These are phyloP conservation scores for Pelusios castaneus DNA, from an alignment of 2,113 vertebrate species.

Conservation along the genomic window DNA sequence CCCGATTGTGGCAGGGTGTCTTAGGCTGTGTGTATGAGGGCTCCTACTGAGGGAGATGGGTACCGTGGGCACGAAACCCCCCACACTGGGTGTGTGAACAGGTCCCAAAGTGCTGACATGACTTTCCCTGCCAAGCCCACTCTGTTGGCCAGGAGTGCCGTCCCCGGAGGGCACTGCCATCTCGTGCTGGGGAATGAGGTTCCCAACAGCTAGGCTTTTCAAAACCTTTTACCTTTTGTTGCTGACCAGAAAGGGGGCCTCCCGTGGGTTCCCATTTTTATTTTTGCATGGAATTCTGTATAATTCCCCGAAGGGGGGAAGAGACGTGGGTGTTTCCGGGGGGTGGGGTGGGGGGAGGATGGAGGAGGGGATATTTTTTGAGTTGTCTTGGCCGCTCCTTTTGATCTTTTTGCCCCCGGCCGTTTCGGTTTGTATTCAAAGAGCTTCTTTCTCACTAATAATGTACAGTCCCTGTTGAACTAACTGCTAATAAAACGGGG, in stretches of 20 bases:
- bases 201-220: accelerated
- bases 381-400: conserved; percentile 25
- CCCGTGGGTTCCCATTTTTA: not conserved
- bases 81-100: no score
- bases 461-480: conserved; percentile 65
- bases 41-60: not conserved
- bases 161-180: not conserved
- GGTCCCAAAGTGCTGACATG: not conserved
- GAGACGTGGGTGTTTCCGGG: accelerated
- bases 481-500: conserved; percentile 81
- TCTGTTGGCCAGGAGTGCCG: not conserved
- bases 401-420: conserved; percentile 53
- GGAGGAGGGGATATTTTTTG: conserved; percentile 25
- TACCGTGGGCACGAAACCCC: not conserved
- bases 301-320: conserved; percentile 50
- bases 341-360: not conserved
- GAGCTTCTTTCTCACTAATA: conserved; percentile 45
- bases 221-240: not conserved
- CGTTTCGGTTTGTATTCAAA: conserved; percentile 45
- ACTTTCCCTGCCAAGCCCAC: not conserved
- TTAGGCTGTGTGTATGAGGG: not conserved
- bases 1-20: not conserved
- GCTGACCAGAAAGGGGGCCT: conserved; percentile 9
- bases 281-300: conserved; percentile 62
- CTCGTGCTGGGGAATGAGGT: not conserved